Base-by-base conservation (phyloP, 2,888 invertebrate genomes). In the Shargacucullia verbasci region DNA sequence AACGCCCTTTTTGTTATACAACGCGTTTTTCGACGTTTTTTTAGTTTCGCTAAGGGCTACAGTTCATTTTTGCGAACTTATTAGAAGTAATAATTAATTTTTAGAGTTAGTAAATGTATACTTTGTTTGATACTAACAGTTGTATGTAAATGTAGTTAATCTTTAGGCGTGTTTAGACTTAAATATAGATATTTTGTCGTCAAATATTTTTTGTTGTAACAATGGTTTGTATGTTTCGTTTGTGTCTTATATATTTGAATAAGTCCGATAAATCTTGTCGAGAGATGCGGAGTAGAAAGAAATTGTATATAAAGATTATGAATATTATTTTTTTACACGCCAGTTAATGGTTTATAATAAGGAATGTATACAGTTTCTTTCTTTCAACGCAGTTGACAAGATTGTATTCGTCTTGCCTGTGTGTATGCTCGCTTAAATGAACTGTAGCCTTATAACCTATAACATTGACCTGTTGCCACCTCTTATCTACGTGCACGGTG, bases 381-480 rank as follows among this genome's bases (percentile, higher is more conserved):
- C 15, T 1, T 0, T 12, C 13, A 35, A 7, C 10, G 49, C 8
- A 1, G 0, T 14, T 11, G 48, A 37, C 10, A 25, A 38, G n/a
- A 10, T 10, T 34, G 12, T 0, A 5, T 7, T 49, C 46, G 50
- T 55, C 66, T 57, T 69, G 57, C 57, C 70, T 47, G 44, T 38
- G 31, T 49, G 2, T 35, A 43, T 45, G 29, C 12, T 14, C 41
- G 53, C 53, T 45, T 6, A 54, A 55, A 27, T 69, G 56, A 58
- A 74, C 35, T 56, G 55, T 57, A 44, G 6, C 40, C 12, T 13
- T 55, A 37, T 52, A 0, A 25, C 13, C 31, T 27, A 20, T 34
- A 33, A 29, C 44, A 54, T 15, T 31, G 50, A 41, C 73, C 81
- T 75, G 71, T 88, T 89, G 91, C 89, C 91, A 91, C 89, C 86